Conservation (phyloP, 2,888 invertebrate species). For the Cenopis cana region DNA sequence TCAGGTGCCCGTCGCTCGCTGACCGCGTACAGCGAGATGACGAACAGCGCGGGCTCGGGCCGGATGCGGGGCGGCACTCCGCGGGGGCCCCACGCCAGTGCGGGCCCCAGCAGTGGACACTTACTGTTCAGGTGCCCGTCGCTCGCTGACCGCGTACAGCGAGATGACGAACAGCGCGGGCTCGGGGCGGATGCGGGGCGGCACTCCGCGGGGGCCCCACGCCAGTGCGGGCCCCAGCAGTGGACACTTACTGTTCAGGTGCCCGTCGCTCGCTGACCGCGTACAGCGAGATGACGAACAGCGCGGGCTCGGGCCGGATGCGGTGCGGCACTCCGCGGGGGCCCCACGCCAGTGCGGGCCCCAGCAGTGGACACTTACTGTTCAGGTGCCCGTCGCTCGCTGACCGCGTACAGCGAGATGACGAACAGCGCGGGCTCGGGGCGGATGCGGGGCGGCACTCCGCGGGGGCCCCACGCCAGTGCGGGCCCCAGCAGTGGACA, state of each 20-base stretch:
- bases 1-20: conserved; percentile 57
- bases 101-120: conserved; percentile 33
- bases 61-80: conserved; percentile 68
- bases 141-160: conserved; percentile 62
- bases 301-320: conserved; percentile 63
- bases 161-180: conserved; percentile 52
- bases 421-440: conserved; percentile 69
- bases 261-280: conserved; percentile 61
- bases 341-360: conserved; percentile 71
- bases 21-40: conserved; percentile 62
- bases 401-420: conserved; percentile 63
- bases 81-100: conserved; percentile 61
- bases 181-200: conserved; percentile 66
- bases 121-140: conserved; percentile 63
- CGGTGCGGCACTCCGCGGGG: conserved; percentile 63
- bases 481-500: conserved; percentile 63
- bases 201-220: conserved; percentile 66
- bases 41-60: conserved; percentile 53
- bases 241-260: no score
- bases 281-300: conserved; percentile 68
- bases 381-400: conserved; percentile 59
- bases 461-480: conserved; percentile 67
- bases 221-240: conserved; percentile 43
- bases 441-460: conserved; percentile 65
- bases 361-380: conserved; percentile 66